Base-by-base conservation (phyloP, 1,140 invertebrate species). In the Drosophila mauritiana region DNA sequence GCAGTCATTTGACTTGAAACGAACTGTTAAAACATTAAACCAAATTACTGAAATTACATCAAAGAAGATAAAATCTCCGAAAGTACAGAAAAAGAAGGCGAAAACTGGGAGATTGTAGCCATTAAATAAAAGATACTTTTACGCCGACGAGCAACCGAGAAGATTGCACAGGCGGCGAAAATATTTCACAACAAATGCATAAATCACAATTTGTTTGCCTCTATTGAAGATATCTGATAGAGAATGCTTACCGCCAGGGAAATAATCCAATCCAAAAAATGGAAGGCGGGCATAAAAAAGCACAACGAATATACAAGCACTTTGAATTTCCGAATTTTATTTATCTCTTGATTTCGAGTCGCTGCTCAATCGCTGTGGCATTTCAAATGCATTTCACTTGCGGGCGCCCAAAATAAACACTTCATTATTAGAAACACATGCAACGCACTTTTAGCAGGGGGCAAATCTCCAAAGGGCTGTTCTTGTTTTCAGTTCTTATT, bases 391-490 rank as follows among this genome's bases (percentile, higher is more conserved):
- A 45, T 74, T 63, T 74, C 65, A 88, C 75, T 85, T 56, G 63
- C 61, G 73, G 25, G 45, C 62, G 63, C 77, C 64, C 52, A 88
- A 88, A 89, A 89, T 88, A 89, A 88, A 89, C 84, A 88, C 83
- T 88, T 83, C 80, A 79, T 83, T 88, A 88, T 88, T 88, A 83
- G 83, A 88, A 88, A 89, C 84, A 88, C 84, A 89, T 88, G 83
- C 34, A 49, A 37, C 13, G 34, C 43, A 70, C 49, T 45, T 57
- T 52, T 51, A 34, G 53, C 46, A 53, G 62, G 58, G 31, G 67
- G 55, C 55, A 62, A 52, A 49, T 31, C 53, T 40, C 36, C 42
- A 68, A 69, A 59, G 69, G 58, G 80, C 68, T 61, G 49, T n/a
- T 55, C 48, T 49, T 67, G 58, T 76, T 75, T 76, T 79, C 70